Evolutionary conservation across 2,113 vertebrate species (phyloP).

Genomic region (Bubalus kerabau): DNA sequence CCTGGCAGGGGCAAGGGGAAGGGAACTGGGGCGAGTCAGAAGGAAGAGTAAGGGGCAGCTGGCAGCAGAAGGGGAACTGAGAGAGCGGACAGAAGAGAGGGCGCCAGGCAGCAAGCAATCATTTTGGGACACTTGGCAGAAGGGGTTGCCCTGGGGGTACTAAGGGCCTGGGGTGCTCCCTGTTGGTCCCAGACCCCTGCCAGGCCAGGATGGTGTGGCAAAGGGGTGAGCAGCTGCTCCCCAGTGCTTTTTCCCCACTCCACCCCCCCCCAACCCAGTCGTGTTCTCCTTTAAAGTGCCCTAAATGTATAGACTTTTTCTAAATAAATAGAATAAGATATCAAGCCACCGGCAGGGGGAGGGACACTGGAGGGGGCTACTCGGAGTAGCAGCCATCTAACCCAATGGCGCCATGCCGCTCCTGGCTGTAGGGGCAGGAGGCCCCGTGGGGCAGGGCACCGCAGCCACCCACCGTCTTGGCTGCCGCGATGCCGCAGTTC

Average conservation of each 20-base stretch:
- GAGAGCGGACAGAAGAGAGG: slow-evolving; percentile 37
- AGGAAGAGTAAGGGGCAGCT: background rate
- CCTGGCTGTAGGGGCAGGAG: slow-evolving; percentile 83
- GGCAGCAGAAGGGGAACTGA: slow-evolving; percentile 64
- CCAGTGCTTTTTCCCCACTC: slow-evolving; percentile 47
- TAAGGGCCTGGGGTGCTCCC: slow-evolving; percentile 66
- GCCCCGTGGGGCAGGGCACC: slow-evolving; percentile 82
- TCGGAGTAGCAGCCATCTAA: slow-evolving; percentile 94
- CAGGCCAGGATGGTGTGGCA: slow-evolving; percentile 63
- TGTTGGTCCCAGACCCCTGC: slow-evolving; percentile 66
- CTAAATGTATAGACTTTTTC: slow-evolving; percentile 84
- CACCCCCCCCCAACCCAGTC: slow-evolving; percentile 72
- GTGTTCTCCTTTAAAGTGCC: slow-evolving; percentile 90
- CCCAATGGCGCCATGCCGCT: slow-evolving; percentile 86
- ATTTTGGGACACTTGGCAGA: slow-evolving; percentile 69
- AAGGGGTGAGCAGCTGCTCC: slow-evolving; percentile 63
- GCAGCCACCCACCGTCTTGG: slow-evolving; percentile 84
- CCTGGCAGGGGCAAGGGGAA: background rate
- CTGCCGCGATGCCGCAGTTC: slow-evolving; percentile 90
- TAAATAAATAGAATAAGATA: slow-evolving; percentile 88
- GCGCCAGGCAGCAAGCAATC: slow-evolving; percentile 72
- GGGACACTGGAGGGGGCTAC: slow-evolving; percentile 74
- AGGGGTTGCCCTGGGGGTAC: slow-evolving; percentile 60
- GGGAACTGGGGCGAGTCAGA: background rate
- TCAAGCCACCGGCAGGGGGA: slow-evolving; percentile 78